These are phyloP conservation scores for Mandrillus leucophaeus DNA, from an alignment of 2,113 vertebrate species.

Conservation along the genomic window DNA sequence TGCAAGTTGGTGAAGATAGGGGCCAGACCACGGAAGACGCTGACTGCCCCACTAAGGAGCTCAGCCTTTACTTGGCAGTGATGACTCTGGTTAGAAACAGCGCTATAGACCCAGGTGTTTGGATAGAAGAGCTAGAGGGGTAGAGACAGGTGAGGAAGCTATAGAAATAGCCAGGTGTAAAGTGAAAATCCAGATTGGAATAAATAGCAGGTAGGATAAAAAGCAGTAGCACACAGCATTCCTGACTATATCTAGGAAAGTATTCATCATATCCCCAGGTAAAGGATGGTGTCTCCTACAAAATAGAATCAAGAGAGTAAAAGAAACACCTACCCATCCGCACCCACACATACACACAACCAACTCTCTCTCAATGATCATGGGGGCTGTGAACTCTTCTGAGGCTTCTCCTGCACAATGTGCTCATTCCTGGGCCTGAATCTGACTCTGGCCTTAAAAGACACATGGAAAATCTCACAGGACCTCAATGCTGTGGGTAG, in stretches of 20 bases:
- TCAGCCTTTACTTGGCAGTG: background rate
- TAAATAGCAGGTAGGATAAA: too few species aligned
- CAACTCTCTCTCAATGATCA: background rate
- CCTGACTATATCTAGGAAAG: background rate
- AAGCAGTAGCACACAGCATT: background rate
- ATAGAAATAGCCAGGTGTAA: background rate
- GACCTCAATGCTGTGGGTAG: background rate
- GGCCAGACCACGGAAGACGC: background rate
- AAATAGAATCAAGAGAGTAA: background rate
- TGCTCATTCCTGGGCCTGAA: background rate
- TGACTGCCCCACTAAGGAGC: background rate
- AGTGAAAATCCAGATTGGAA: background rate
- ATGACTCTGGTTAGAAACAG: background rate
- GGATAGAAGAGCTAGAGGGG: background rate
- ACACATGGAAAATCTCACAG: background rate
- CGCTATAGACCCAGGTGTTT: background rate
- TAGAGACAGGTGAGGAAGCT: background rate
- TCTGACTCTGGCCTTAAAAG: background rate
- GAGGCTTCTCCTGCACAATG: background rate
- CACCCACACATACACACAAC: background rate
- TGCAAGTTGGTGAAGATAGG: background rate
- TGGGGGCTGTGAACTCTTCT: background rate
- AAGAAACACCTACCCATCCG: background rate
- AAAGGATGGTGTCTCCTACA: background rate
- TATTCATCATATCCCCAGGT: background rate